These are phyloP conservation scores for Prionailurus bengalensis DNA, from an alignment of 2,113 vertebrate genomes.

Conservation along the genomic window DNA sequence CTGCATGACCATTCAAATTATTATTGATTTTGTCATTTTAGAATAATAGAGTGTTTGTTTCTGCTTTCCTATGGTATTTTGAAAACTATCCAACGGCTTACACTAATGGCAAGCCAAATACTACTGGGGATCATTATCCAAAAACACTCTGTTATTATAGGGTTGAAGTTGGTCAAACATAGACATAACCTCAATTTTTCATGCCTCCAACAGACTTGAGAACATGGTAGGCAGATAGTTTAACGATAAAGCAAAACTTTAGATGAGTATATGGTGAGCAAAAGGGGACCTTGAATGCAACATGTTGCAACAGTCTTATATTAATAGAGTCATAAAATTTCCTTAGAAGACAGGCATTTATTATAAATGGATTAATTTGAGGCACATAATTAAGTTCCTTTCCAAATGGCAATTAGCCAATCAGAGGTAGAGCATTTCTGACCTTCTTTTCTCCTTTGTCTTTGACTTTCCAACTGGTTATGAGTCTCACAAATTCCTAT, in stretches of 20 bases:
- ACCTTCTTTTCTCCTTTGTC: conserved; percentile 66
- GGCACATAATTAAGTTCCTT: conserved; percentile 61
- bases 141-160: not conserved
- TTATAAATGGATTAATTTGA: conserved; percentile 74
- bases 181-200: conserved; percentile 20
- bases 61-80: conserved; percentile 31
- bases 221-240: not conserved
- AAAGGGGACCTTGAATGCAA: conserved; percentile 39
- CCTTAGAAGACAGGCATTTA: conserved; percentile 61
- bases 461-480: not conserved
- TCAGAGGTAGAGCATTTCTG: conserved; percentile 4
- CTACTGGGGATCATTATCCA: not conserved
- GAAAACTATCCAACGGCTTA: not conserved
- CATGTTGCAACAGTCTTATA: conserved; percentile 33
- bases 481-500: not conserved
- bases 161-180: not conserved
- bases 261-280: not conserved
- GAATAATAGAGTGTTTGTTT: conserved; percentile 54
- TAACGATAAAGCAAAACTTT: conserved; percentile 24
- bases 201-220: not conserved
- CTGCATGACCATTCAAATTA: conserved; percentile 44
- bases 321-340: conserved; percentile 74
- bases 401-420: conserved; percentile 60
- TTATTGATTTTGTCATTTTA: conserved; percentile 62
- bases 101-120: conserved; percentile 9